Evolutionary conservation across 2,797 vertebrate genomes (phyloP).

Genomic region (Neopelma chrysocephalum): DNA sequence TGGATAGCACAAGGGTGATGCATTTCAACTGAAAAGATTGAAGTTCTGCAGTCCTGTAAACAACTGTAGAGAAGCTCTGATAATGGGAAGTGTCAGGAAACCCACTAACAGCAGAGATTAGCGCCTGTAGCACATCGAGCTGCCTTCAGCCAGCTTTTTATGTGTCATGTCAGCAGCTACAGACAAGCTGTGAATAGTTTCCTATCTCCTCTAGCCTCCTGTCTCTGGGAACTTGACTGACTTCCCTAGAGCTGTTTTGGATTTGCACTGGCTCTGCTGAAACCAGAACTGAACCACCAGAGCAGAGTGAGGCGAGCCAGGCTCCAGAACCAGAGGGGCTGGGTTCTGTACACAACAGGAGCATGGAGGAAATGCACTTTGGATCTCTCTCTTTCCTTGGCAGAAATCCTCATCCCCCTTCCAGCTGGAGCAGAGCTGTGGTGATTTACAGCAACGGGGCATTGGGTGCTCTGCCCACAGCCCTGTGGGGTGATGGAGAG

Average conservation of each 20-base stretch:
- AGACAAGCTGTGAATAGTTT: constrained; percentile 3
- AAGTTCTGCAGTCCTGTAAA: neutral
- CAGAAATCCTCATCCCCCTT: neutral
- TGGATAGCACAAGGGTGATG: neutral
- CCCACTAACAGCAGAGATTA: neutral
- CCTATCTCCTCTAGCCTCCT: neutral
- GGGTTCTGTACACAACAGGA: fast-evolving
- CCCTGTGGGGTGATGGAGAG: neutral
- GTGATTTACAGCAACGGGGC: neutral
- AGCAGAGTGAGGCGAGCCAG: neutral
- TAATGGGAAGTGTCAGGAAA: neutral
- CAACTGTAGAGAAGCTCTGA: neutral
- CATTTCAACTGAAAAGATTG: neutral
- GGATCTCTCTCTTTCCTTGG: neutral
- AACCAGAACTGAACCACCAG: neutral
- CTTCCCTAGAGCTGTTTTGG: neutral
- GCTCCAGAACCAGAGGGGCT: neutral
- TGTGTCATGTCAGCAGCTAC: neutral
- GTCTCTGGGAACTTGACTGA: neutral
- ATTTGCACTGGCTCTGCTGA: neutral
- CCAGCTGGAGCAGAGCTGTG: neutral
- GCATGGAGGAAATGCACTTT: neutral
- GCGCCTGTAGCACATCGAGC: neutral
- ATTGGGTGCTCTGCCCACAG: fast-evolving
- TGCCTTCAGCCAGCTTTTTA: neutral